Evolutionary conservation across 2,888 invertebrate species (phyloP), one percentile per base, ranked within the genome.

Genomic region (Melanotus villosus): DNA sequence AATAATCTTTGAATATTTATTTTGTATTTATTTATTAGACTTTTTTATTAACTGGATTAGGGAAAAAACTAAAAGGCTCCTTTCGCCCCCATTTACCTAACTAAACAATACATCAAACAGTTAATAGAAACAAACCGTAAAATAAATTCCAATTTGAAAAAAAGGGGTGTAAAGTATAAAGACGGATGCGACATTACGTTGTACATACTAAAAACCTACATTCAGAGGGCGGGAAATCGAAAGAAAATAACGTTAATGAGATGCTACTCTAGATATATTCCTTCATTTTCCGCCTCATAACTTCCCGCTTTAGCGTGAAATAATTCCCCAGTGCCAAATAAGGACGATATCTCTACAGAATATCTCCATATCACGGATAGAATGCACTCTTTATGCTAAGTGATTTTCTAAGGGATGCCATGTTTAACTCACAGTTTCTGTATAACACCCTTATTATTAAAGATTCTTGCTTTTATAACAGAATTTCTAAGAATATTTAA

Each of bases 221-320:
- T 52, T 52, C 32, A 52, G 32, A 32, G 26, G n/a, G 32, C 18
- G 12, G 50, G 52, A 52, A 52, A 52, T 52, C 52, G 52, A 52
- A 52, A 52, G 52, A 52, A 52, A 52, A 52, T 52, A 52, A 32
- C 52, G 32, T 52, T 52, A 52, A 52, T 52, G 52, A 52, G 52
- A 52, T 52, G 52, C 52, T 52, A 26, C 34, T 52, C 52, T 32
- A 52, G 52, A 52, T 56, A 56, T 56, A 56, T 56, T 36, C 36
- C 56, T 56, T 56, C 36, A 56, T 56, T 56, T 56, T 56, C 56
- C 56, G 38, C 56, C 38, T 56, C 56, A 38, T 56, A 56, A 56
- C 56, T 56, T 56, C 38, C 32, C 23, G 56, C 56, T 56, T 56
- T 38, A 38, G 56, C 56, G 56, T 38, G 36, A 56, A 34, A 38